Evolutionary conservation across 2,888 invertebrate species (phyloP).

Genomic region (Agrotis exclamationis): DNA sequence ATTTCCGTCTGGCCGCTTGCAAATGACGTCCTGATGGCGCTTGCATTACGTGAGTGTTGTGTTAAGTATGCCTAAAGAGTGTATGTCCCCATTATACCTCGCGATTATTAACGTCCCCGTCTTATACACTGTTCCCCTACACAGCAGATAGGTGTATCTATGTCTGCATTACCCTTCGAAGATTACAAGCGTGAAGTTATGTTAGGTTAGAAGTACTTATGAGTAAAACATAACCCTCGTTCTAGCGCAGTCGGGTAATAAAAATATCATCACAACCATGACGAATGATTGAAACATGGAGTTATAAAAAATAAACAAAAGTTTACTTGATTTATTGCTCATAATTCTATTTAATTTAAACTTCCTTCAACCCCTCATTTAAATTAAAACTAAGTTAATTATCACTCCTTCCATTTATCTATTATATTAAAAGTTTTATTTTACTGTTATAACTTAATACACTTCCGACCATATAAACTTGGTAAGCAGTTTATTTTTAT

Average conservation of each 20-base stretch:
- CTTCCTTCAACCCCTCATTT: slow-evolving; percentile 19
- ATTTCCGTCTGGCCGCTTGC: too few relatives aligned
- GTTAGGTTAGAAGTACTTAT: too few relatives aligned
- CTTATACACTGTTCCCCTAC: too few relatives aligned
- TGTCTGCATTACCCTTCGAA: too few relatives aligned
- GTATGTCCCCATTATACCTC: too few relatives aligned
- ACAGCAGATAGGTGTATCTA: too few relatives aligned
- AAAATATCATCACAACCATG: slow-evolving; percentile 30
- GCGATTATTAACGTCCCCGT: too few relatives aligned
- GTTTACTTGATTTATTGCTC: slow-evolving; percentile 53
- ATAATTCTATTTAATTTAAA: slow-evolving; percentile 40
- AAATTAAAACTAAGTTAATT: slow-evolving; percentile 54
- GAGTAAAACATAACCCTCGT: too few relatives aligned
- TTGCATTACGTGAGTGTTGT: too few relatives aligned
- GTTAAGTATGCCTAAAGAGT: too few relatives aligned
- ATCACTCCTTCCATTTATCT: slow-evolving; percentile 47
- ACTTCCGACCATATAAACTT: slow-evolving; percentile 39
- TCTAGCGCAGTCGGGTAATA: not conserved
- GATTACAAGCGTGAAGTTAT: too few relatives aligned
- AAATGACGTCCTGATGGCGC: too few relatives aligned
- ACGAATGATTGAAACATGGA: slow-evolving; percentile 28
- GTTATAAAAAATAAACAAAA: slow-evolving; percentile 39
- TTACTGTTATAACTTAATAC: slow-evolving; percentile 31
- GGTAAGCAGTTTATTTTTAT: slow-evolving; percentile 41
- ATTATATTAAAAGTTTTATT: slow-evolving; percentile 15